phyloP scores from a whole-genome alignment of 2,888 invertebrate genomes.

The Alsophila aescularia region DNA sequence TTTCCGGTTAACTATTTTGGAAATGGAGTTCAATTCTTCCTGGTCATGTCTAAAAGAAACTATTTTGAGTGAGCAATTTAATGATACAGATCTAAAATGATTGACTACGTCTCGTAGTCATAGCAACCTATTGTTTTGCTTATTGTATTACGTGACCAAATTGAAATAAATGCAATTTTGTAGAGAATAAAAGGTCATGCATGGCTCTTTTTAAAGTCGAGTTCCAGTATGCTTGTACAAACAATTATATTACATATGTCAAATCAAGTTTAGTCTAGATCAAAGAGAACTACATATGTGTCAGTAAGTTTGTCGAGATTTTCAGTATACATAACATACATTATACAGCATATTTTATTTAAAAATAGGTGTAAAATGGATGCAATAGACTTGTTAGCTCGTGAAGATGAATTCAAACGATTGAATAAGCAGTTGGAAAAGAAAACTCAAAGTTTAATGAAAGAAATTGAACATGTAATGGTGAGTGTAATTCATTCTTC shows the following conservation, averaged over 20 bases:
- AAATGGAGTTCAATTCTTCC: background rate
- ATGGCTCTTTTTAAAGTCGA: background rate
- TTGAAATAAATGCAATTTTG: slow-evolving; percentile 21
- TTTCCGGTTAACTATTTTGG: background rate
- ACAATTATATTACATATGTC: too few relatives aligned
- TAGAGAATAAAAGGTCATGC: background rate
- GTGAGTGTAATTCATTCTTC: too few relatives aligned
- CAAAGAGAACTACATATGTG: too few relatives aligned
- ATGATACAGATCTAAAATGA: slow-evolving; percentile 18
- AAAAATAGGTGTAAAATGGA: slow-evolving; percentile 57
- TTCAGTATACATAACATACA: background rate
- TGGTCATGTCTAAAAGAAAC: background rate
- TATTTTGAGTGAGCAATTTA: slow-evolving; percentile 19
- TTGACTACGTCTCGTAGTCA: slow-evolving; percentile 48
- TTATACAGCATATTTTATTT: background rate
- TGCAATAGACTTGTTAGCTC: slow-evolving; percentile 67
- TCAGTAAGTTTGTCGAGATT: slow-evolving; percentile 1
- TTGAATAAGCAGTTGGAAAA: slow-evolving; percentile 75
- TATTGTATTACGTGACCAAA: slow-evolving; percentile 40
- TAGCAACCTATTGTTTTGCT: slow-evolving; percentile 56
- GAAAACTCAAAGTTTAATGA: slow-evolving; percentile 75
- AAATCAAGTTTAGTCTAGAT: too few relatives aligned
- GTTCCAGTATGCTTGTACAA: background rate
- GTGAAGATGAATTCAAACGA: slow-evolving; percentile 77
- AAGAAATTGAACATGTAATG: slow-evolving; percentile 74